Base-by-base conservation (phyloP, 2,113 vertebrate genomes). In the Amphiprion ocellaris region DNA sequence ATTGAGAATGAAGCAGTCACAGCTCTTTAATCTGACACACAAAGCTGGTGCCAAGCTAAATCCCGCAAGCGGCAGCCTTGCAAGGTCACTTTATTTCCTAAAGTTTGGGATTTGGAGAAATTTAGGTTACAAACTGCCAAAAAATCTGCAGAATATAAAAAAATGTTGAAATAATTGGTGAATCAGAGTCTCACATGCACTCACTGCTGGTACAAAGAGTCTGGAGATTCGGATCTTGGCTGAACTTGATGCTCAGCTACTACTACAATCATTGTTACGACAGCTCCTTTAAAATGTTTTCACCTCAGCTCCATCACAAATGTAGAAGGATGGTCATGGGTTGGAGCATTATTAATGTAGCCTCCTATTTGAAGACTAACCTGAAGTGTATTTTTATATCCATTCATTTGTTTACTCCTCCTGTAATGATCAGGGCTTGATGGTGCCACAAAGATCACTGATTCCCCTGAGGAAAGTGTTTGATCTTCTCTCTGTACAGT, bases 381-480 rank as follows among this genome's bases (percentile, higher is more conserved):
- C 65, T 33, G 1, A 69, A 49, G 41, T 66, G 64, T 41, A 23
- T 49, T 63, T 72, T 74, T 23, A 46, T 10, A 81, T 76, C n/a
- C 60, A 44, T 23, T 77, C 50, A 75, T 80, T 78, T 91, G 89
- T 90, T 89, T 84, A 50, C 62, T 74, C 60, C 73, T 74, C 33
- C 33, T 72, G 73, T 69, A 75, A 73, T 79, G 81, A 82, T 86
- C 63, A 24, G 28, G 73, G 58, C 44, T 67, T 26, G 26, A 44
- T 63, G 63, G 30, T 14, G 69, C 74, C 79, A 88, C 26, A 58
- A 46, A 61, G 60, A 79, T 82, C 77, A 69, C 61, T 3, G 39
- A 72, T 62, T 74, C 70, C 74, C 77, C 53, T 0, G n/a, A 47
- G 62, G 59, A 65, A 50, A 79, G 28, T 16, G 69, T 90, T 87